Conservation (phyloP, 2,797 vertebrate genomes). For the Coregonus ussuriensis region DNA sequence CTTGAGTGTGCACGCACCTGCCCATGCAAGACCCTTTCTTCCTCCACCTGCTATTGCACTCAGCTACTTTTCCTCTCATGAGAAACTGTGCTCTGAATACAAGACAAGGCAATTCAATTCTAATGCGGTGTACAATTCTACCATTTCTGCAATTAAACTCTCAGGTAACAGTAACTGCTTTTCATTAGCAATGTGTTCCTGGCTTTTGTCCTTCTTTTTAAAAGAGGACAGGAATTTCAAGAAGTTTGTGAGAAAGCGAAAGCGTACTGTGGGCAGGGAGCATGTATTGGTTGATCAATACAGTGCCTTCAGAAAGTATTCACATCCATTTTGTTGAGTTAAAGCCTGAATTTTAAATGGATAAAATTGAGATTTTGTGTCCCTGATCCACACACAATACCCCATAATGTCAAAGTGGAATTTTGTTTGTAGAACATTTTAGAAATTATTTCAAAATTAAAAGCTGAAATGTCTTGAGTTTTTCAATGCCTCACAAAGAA, state of each 20-base stretch:
- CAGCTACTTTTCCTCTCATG: slow-evolving; percentile 9
- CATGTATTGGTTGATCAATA: too few species aligned
- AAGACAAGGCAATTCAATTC: background rate
- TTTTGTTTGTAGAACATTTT: too few species aligned
- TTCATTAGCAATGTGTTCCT: background rate
- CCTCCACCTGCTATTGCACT: slow-evolving; percentile 25
- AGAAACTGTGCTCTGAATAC: background rate
- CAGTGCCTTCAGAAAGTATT: too few species aligned
- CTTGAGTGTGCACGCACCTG: background rate
- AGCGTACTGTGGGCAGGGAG: too few species aligned
- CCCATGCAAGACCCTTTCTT: slow-evolving; percentile 18
- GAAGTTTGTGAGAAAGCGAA: background rate
- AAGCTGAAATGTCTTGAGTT: too few species aligned
- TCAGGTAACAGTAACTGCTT: background rate
- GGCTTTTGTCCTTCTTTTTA: background rate
- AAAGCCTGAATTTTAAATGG: too few species aligned
- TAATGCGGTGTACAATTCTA: background rate
- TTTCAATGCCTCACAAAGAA: too few species aligned
- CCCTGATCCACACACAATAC: too few species aligned
- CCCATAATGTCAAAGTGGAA: too few species aligned
- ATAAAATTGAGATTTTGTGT: too few species aligned
- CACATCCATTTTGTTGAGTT: too few species aligned
- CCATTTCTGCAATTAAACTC: background rate
- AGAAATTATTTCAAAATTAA: too few species aligned
- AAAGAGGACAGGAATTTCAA: background rate